These are phyloP conservation scores for Phoeniculus purpureus DNA, from an alignment of 2,797 vertebrate genomes.

Conservation along the genomic window DNA sequence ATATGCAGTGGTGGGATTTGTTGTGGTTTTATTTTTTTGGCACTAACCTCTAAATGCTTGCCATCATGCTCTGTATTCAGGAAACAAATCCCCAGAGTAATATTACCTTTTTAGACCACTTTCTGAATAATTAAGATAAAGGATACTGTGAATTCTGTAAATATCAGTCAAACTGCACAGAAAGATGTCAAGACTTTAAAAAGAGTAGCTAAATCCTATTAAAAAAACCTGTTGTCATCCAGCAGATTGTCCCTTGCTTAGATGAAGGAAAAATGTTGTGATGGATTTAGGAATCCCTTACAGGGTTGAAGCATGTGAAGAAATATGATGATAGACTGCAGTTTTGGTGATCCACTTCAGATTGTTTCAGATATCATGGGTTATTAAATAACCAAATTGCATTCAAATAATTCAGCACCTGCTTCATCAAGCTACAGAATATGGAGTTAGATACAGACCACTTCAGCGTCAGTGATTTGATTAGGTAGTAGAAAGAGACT, in stretches of 20 bases:
- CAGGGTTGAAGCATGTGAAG: not conserved
- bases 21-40: slow-evolving; percentile 33
- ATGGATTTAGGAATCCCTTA: not conserved
- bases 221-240: not conserved
- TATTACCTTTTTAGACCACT: not conserved
- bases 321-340: not conserved
- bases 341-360: slow-evolving; percentile 2
- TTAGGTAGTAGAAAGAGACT: slow-evolving; percentile 68
- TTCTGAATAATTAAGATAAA: slow-evolving; percentile 22
- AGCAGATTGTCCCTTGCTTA: not conserved
- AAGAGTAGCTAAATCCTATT: not conserved
- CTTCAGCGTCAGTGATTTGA: slow-evolving; percentile 79
- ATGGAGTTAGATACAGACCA: slow-evolving; percentile 72
- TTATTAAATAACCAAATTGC: slow-evolving; percentile 74
- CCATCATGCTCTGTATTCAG: not conserved
- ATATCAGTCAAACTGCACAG: not conserved
- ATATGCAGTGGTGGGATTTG: not conserved
- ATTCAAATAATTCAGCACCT: slow-evolving; percentile 78
- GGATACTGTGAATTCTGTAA: not conserved
- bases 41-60: not conserved
- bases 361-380: slow-evolving; percentile 43
- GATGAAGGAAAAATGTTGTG: not conserved
- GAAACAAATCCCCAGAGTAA: not conserved
- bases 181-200: not conserved
- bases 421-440: slow-evolving; percentile 79